A percentile compares a stretch with the other conserved stretches of the same genome.
phyloP scores from a whole-genome alignment of 2,797 vertebrate genomes.

The Paratrypauchen microcephalus region DNA sequence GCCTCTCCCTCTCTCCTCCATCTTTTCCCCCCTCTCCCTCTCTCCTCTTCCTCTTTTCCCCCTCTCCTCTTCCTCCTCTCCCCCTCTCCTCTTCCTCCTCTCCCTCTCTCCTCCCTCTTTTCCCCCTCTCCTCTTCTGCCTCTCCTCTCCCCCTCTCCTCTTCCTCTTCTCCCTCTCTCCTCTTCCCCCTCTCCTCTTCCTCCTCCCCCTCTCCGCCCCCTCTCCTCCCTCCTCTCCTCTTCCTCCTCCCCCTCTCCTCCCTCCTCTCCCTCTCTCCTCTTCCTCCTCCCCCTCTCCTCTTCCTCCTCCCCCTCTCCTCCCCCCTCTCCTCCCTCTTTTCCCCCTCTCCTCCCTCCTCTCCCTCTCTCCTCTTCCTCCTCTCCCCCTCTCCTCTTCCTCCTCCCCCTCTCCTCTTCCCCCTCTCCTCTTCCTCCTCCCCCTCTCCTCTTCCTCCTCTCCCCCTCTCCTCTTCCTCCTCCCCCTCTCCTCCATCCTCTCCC shows the following conservation, averaged over 20 bases:
- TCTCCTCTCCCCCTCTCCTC: background rate
- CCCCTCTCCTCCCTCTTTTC: too few relatives aligned
- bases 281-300: too few relatives aligned
- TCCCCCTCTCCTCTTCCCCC: background rate
- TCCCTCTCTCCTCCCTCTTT: background rate
- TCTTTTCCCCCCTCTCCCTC: background rate
- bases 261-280: background rate
- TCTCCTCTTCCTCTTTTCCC: background rate
- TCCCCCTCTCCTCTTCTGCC: too few relatives aligned
- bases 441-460: background rate
- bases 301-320: too few relatives aligned
- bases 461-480: too few relatives aligned
- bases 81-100: background rate
- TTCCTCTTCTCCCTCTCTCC: background rate
- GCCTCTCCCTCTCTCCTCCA: background rate
- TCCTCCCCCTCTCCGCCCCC: background rate
- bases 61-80: background rate
- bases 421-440: background rate
- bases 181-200: background rate
- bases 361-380: background rate
- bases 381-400: background rate
- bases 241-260: background rate
- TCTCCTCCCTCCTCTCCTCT: too few relatives aligned
- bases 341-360: background rate
- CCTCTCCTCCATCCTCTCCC: background rate